Conservation (phyloP, 2,888 invertebrate genomes). For the Drosophila meridionalis region DNA sequence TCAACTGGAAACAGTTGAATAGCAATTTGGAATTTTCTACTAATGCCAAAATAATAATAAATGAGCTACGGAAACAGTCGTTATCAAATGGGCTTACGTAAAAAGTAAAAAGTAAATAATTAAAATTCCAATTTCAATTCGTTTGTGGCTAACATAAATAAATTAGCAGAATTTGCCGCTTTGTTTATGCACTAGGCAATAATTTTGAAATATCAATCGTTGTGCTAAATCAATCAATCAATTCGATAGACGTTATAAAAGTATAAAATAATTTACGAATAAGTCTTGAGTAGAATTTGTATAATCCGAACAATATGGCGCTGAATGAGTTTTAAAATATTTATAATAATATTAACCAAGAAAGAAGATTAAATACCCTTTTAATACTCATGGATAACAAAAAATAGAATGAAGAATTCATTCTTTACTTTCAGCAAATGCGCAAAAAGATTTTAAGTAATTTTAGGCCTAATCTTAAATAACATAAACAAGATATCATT, state of each 20-base stretch:
- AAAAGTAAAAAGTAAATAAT: conserved; percentile 27
- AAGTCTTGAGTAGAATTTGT: conserved; percentile 14
- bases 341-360: too few relatives aligned
- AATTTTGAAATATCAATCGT: conserved; percentile 20
- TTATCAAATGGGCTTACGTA: conserved; percentile 30
- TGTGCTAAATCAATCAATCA: conserved; percentile 44
- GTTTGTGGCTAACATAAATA: neutral
- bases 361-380: neutral
- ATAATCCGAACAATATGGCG: neutral
- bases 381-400: neutral
- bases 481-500: neutral
- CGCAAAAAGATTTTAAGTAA: neutral
- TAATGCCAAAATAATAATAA: conserved; percentile 46
- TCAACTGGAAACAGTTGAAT: conserved; percentile 38
- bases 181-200: conserved; percentile 11
- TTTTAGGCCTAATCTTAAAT: neutral
- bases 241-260: conserved; percentile 15
- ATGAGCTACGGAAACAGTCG: conserved; percentile 14
- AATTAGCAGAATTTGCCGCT: neutral
- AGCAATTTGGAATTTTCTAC: conserved; percentile 55
- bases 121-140: conserved; percentile 4
- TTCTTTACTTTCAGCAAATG: neutral
- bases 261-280: conserved; percentile 18
- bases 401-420: neutral
- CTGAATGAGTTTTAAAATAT: conserved; percentile 1